These are phyloP conservation scores for Coracopsis vasa DNA, from an alignment of 2,113 vertebrate species.

Conservation along the genomic window DNA sequence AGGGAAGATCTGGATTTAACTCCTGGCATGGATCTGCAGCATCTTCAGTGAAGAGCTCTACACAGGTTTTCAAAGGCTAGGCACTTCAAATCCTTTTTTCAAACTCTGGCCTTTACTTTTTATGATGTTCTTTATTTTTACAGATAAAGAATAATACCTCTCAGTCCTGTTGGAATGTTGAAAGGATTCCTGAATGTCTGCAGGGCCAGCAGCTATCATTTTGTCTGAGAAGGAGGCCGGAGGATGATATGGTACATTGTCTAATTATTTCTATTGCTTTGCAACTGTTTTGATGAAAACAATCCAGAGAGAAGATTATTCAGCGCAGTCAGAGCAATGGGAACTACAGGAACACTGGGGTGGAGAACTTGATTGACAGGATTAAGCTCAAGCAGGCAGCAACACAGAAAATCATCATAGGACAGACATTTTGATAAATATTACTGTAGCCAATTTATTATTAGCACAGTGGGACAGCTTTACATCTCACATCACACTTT, in stretches of 20 bases:
- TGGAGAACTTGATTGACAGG: conserved; percentile 48
- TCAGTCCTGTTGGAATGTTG: neutral
- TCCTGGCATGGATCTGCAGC: neutral
- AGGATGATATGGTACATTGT: neutral
- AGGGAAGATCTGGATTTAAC: neutral
- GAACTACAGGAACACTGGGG: neutral
- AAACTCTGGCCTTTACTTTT: neutral
- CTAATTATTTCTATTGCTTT: conserved; percentile 40
- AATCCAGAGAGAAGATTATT: neutral
- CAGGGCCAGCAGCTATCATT: conserved; percentile 33
- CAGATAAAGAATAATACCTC: neutral
- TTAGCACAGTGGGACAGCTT: conserved; percentile 61
- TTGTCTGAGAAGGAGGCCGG: neutral
- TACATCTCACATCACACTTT: conserved; percentile 59
- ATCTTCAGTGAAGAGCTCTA: neutral
- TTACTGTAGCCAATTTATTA: conserved; percentile 56
- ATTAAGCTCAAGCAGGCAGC: neutral
- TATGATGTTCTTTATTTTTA: neutral
- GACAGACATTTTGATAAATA: conserved; percentile 54
- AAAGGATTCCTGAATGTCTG: conserved; percentile 5
- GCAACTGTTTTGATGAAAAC: conserved; percentile 31
- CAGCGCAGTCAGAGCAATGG: neutral
- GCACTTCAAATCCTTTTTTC: neutral
- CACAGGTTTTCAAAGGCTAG: neutral
- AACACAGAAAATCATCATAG: conserved; percentile 43